Percentiles rank a stretch among this genome's conserved stretches.
Evolutionary conservation across 2,888 invertebrate genomes (phyloP).

Genomic region (Conus canariensis): DNA sequence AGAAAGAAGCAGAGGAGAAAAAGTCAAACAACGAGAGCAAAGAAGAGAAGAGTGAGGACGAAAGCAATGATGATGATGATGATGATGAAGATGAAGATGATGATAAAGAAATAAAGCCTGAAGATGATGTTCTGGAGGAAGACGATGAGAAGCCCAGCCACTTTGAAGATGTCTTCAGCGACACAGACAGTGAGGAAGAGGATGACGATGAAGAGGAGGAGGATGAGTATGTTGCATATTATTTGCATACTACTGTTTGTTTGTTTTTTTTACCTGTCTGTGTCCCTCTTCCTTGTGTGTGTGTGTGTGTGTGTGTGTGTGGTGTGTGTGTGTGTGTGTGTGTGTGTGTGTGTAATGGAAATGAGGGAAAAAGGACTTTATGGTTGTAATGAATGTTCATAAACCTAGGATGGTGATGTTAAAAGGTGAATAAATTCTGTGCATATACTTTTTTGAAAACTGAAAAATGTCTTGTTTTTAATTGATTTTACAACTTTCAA

Average conservation of each 20-base stretch:
- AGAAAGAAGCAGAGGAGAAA: slow-evolving; percentile 24
- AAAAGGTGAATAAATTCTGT: too few relatives aligned
- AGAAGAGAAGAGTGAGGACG: slow-evolving; percentile 47
- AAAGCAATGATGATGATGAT: slow-evolving; percentile 60
- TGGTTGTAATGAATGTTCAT: too few relatives aligned
- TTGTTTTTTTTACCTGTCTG: neutral
- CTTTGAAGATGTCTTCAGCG: slow-evolving; percentile 76
- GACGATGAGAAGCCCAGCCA: slow-evolving; percentile 67
- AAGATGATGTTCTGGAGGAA: slow-evolving; percentile 68
- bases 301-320: neutral
- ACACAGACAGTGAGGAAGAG: slow-evolving; percentile 76
- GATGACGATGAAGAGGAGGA: slow-evolving; percentile 63
- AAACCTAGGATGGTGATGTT: too few relatives aligned
- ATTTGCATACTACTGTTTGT: neutral
- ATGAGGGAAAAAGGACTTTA: too few relatives aligned
- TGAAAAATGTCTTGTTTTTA: too few relatives aligned
- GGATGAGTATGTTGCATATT: slow-evolving; percentile 9
- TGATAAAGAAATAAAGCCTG: slow-evolving; percentile 55
- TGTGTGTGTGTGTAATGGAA: neutral
- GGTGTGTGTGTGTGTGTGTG: slow-evolving; percentile 5
- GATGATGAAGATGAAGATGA: slow-evolving; percentile 55
- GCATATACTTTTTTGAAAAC: too few relatives aligned
- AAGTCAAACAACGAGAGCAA: slow-evolving; percentile 42
- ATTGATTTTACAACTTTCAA: too few relatives aligned
- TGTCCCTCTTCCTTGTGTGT: neutral